These are phyloP conservation scores for Puffinus mauretanicus DNA, from an alignment of 2,113 vertebrate species.

Conservation along the genomic window DNA sequence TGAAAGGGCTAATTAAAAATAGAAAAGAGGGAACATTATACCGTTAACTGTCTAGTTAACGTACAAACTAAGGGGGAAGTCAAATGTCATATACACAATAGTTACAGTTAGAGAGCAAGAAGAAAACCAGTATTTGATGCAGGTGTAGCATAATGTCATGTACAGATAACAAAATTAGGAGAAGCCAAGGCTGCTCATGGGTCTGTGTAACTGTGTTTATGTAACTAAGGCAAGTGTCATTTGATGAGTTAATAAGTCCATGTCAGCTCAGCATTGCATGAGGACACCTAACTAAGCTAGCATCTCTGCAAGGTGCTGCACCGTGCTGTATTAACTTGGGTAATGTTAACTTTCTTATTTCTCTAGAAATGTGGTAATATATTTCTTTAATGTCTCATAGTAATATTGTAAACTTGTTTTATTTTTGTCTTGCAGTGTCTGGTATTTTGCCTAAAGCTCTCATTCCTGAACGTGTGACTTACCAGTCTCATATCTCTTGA, in stretches of 20 bases:
- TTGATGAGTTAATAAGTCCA: not conserved
- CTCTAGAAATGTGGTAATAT: not conserved
- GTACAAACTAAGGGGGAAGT: not conserved
- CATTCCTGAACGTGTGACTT: not conserved
- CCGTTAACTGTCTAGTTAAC: not conserved
- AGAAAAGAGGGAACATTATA: not conserved
- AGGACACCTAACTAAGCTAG: not conserved
- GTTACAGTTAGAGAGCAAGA: not conserved
- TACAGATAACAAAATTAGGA: not conserved
- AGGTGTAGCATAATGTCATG: not conserved
- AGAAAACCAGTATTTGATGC: not conserved
- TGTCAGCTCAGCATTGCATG: not conserved
- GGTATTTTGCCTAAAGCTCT: not conserved
- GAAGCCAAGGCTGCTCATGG: not conserved
- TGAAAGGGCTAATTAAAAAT: slow-evolving; percentile 19
- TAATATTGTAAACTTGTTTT: not conserved
- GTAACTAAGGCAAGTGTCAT: not conserved
- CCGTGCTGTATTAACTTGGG: not conserved
- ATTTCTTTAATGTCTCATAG: not conserved
- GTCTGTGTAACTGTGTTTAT: not conserved
- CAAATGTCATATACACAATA: not conserved
- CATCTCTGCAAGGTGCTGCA: not conserved
- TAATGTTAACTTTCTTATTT: not conserved
- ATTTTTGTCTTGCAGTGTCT: not conserved
- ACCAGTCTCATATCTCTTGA: not conserved